Percentiles rank a stretch among this genome's conserved stretches.
Conservation (phyloP, 2,888 invertebrate genomes). For the Serripes groenlandicus region DNA sequence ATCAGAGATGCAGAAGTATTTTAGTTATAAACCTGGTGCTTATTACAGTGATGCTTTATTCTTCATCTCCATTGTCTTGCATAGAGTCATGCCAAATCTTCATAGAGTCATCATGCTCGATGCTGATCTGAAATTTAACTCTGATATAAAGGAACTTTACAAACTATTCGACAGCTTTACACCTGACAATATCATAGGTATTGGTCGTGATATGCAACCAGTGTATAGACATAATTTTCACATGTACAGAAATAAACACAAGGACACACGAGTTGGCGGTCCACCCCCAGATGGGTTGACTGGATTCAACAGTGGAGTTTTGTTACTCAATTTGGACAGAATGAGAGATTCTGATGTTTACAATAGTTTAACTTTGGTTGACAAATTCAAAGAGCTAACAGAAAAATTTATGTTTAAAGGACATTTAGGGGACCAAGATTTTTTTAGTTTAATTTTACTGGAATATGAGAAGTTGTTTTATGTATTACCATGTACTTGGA, state of each 20-base stretch:
- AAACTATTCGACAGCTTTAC: slow-evolving; percentile 90
- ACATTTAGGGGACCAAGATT: slow-evolving; percentile 94
- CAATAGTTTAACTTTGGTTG: slow-evolving; percentile 87
- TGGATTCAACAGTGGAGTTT: slow-evolving; percentile 94
- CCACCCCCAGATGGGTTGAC: slow-evolving; percentile 88
- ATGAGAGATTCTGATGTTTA: slow-evolving; percentile 90
- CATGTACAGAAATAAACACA: slow-evolving; percentile 89
- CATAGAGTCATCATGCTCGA: slow-evolving; percentile 91
- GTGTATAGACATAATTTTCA: slow-evolving; percentile 93
- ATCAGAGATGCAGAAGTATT: slow-evolving; percentile 90
- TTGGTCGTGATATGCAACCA: slow-evolving; percentile 91
- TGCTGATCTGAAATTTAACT: slow-evolving; percentile 92
- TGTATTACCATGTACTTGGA: slow-evolving; percentile 92
- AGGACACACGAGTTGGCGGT: slow-evolving; percentile 89
- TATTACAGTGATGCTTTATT: slow-evolving; percentile 93
- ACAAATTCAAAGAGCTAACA: slow-evolving; percentile 80
- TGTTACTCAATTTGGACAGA: slow-evolving; percentile 90
- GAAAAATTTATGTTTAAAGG: slow-evolving; percentile 86
- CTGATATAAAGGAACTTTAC: slow-evolving; percentile 90
- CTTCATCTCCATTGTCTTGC: slow-evolving; percentile 92
- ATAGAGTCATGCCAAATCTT: slow-evolving; percentile 90
- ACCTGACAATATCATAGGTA: slow-evolving; percentile 89
- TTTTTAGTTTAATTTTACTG: slow-evolving; percentile 91
- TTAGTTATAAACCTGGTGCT: slow-evolving; percentile 90
- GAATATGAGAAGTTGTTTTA: slow-evolving; percentile 91